phyloP scores from a whole-genome alignment of 2,113 vertebrate species.

The Microtus ochrogaster region DNA sequence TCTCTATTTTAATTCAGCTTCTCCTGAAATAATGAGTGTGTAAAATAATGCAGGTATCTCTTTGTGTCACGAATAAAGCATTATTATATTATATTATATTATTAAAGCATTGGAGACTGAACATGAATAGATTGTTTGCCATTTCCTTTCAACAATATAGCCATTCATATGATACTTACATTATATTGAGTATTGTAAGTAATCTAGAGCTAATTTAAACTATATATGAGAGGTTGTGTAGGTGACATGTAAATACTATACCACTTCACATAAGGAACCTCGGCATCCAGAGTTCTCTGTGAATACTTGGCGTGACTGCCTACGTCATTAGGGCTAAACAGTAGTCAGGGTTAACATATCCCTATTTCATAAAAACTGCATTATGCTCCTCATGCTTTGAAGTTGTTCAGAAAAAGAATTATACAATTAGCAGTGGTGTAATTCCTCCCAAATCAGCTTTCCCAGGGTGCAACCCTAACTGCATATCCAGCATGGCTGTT shows the following conservation, averaged over 20 bases:
- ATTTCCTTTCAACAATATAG: background rate
- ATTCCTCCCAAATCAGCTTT: background rate
- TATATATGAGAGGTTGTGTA: background rate
- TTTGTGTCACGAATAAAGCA: background rate
- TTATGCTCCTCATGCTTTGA: background rate
- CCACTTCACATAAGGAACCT: background rate
- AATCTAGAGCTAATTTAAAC: background rate
- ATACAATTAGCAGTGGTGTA: background rate
- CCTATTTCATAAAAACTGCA: background rate
- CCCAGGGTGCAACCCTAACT: background rate
- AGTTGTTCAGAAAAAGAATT: background rate
- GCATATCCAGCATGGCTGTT: background rate
- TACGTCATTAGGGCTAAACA: background rate
- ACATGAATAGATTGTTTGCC: background rate
- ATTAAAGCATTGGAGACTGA: background rate
- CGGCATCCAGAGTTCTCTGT: background rate
- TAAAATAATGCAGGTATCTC: background rate
- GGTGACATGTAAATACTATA: background rate
- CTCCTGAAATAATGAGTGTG: background rate
- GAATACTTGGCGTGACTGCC: background rate
- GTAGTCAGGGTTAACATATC: background rate
- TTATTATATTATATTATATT: background rate
- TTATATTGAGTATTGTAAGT: background rate
- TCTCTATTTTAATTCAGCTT: background rate
- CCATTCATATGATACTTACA: too few species aligned